Conservation (phyloP, 1,140 invertebrate species). For the Heliconius eleuchia region DNA sequence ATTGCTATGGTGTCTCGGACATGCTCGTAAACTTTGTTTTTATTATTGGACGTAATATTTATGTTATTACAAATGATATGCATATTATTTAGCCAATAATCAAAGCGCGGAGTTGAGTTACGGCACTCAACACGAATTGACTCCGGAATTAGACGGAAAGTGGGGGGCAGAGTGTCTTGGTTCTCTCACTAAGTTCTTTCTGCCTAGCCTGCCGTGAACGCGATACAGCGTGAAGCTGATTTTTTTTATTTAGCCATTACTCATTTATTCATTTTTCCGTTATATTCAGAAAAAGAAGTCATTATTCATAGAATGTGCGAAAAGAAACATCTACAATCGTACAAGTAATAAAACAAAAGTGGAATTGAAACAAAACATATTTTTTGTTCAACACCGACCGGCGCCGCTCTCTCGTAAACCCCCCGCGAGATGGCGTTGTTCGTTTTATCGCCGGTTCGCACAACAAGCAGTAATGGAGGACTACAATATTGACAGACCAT, state of each 20-base stretch:
- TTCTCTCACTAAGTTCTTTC: too few species aligned
- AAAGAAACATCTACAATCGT: neutral
- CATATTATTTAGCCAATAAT: neutral
- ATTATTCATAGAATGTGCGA: neutral
- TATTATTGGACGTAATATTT: conserved; percentile 35
- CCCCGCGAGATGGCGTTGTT: conserved; percentile 67
- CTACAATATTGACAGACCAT: conserved; percentile 81
- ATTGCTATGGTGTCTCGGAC: conserved; percentile 65
- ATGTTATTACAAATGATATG: neutral
- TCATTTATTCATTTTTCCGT: neutral
- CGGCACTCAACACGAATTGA: too few species aligned
- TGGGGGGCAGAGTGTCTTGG: too few species aligned
- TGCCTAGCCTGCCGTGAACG: too few species aligned
- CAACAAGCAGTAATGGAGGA: conserved; percentile 76
- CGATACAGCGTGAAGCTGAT: too few species aligned
- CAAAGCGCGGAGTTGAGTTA: too few species aligned
- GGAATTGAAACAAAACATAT: neutral
- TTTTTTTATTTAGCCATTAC: too few species aligned
- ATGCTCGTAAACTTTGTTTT: conserved; percentile 49
- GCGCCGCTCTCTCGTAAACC: conserved; percentile 64
- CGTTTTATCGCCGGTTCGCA: conserved; percentile 73
- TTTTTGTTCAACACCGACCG: conserved; percentile 31
- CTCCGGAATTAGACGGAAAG: too few species aligned
- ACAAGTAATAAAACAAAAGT: neutral
- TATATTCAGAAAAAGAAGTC: neutral